Base-by-base conservation (phyloP, 2,888 invertebrate species). In the Pollenia amentaria region DNA sequence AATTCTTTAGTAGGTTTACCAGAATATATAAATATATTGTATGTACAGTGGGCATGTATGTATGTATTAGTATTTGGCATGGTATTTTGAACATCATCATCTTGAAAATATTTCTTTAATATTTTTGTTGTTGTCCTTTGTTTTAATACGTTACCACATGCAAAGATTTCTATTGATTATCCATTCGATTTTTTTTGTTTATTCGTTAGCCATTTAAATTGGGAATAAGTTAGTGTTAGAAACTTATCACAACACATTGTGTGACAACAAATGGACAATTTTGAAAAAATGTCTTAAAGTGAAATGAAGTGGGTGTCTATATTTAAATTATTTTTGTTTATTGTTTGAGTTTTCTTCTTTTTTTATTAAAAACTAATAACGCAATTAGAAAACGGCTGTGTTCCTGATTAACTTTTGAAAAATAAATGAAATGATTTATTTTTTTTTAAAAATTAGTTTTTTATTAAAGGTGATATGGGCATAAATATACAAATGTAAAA, bases 121-220 rank as follows among this genome's bases (percentile, higher is more conserved):
- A 16, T 51, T 53, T 18, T 64, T 85, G 21, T 48, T 83, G 8
- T 60, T 62, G 64, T 55, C 51, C 38, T 57, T 48, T 16, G 38
- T 21, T 62, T 53, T 10, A 80, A 70, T 78, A 53, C 81, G 40
- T 46, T 82, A 78, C 83, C 84, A 82, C 82, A 85, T 84, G 84
- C 48, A 72, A 80, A 78, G 84, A 85, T 67, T 44, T 29, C 29
- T 8, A 4, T 70, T 69, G 75, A 48, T 81, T 51, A 40, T 18
- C 11, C n/a, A 16, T 53, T 53, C 11, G 38, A 38, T 18, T 21
- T n/a, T 62, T 14, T 42, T 42, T 70, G 65, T 85, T 29, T 44
- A 51, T 51, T 53, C 51, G 46, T 76, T 55, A 79, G 72, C 51
- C 38, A 7, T 48, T 73, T 9, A 21, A 18, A 51, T 69, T 55